Base-by-base conservation (phyloP, 1,140 invertebrate species). In the Stenopsyche tienmushanensis region DNA sequence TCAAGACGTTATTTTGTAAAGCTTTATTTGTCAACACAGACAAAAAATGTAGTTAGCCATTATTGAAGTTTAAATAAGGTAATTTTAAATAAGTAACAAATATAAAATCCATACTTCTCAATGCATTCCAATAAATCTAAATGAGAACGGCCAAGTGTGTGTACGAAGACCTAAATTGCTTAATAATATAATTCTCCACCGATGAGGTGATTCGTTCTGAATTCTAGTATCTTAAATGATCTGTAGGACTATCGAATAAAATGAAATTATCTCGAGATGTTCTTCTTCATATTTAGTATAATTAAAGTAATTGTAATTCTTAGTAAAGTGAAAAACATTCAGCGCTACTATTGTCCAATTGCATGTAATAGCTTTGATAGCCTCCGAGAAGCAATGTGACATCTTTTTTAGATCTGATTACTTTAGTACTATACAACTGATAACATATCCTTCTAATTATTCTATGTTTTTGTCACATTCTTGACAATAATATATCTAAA, bases 21-120 rank as follows among this genome's bases (percentile, higher is more conserved):
- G 26, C 54, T 57, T 57, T 57, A 39, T 57, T 57, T 57, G 54
- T 57, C 54, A 39, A 42, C 29, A 57, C 52, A 54, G 52, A 54
- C 52, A 54, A 54, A 54, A 54, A 54, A n/a, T n/a, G n/a, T 17
- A 54, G 45, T n/a, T 49, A 49, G 45, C 45, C 15, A n/a, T 49
- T 49, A 49, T 21, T 49, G 24, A 49, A 44, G 24, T 18, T 49
- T 17, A 49, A n/a, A n/a, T n/a, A n/a, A n/a, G n/a, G n/a, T n/a
- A n/a, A n/a, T n/a, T n/a, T n/a, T n/a, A n/a, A n/a, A n/a, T n/a
- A n/a, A n/a, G n/a, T n/a, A 18, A 49, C 25, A 13, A 25, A 7
- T 5, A n/a, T 25, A 53, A 53, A 10, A 53, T 24, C 50, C 23
- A n/a, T 53, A 53, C 50, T 53, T 53, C 50, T 53, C 21, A 25